Evolutionary conservation across 2,797 vertebrate genomes (phyloP).

Genomic region (Arremon aurantiirostris): DNA sequence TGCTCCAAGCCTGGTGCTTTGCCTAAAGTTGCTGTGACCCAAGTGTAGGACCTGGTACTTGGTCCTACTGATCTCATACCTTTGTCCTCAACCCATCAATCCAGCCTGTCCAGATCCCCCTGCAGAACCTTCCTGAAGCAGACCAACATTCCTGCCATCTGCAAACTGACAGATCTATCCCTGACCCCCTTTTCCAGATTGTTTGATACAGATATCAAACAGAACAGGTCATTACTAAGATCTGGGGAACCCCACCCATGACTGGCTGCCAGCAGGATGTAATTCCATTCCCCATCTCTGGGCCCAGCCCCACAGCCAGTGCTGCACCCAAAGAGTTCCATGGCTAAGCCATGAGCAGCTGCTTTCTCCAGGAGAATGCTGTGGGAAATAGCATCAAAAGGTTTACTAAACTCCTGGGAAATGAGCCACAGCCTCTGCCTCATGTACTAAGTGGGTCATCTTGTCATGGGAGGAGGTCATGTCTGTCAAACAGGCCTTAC

Average conservation of each 20-base stretch:
- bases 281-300: neutral
- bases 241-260: accelerated
- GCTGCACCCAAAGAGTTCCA: neutral
- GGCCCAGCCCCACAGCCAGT: neutral
- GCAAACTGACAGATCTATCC: neutral
- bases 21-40: neutral
- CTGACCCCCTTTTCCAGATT: neutral
- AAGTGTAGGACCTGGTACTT: neutral
- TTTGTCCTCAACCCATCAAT: neutral
- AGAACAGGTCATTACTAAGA: neutral
- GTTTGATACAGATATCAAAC: neutral
- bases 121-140: neutral
- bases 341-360: accelerated
- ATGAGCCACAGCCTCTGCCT: neutral
- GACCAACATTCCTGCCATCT: neutral
- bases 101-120: neutral
- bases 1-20: neutral
- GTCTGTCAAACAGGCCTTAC: neutral
- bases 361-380: neutral
- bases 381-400: neutral
- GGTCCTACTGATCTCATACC: neutral
- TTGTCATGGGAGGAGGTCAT: neutral
- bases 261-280: neutral
- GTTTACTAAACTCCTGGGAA: neutral
- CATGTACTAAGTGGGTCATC: neutral